These are phyloP conservation scores for Drosophila infuscata DNA, from an alignment of 2,888 invertebrate species.

Conservation along the genomic window DNA sequence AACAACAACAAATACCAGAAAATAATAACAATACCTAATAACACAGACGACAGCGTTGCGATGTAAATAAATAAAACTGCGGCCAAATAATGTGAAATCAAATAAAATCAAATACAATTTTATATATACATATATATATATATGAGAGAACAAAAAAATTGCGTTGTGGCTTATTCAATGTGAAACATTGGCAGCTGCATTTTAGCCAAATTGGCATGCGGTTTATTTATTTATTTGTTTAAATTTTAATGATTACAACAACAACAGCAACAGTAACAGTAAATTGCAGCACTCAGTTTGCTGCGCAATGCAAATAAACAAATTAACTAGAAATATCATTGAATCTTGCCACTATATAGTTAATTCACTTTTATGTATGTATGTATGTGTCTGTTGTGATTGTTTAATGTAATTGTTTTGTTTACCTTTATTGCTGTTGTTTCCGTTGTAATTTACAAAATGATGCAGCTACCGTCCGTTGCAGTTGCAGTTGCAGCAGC, in stretches of 20 bases:
- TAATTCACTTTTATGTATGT: constrained; percentile 5
- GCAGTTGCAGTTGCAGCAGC: constrained; percentile 13
- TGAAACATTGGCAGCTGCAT: constrained; percentile 51
- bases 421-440: constrained; percentile 50
- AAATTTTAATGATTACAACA: constrained; percentile 58
- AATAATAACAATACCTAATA: constrained; percentile 42
- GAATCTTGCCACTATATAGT: constrained; percentile 32
- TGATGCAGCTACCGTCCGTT: constrained; percentile 28
- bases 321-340: constrained; percentile 75
- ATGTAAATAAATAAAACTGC: constrained; percentile 42
- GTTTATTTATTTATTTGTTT: constrained; percentile 71
- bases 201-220: constrained; percentile 53
- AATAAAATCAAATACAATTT: constrained; percentile 28
- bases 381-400: constrained; percentile 31
- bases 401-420: constrained; percentile 71
- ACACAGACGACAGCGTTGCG: constrained; percentile 17
- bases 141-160: no score
- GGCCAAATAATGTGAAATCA: constrained; percentile 32
- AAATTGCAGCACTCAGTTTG: constrained; percentile 24
- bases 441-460: constrained; percentile 47
- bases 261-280: neutral
- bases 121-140: neutral
- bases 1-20: constrained; percentile 8
- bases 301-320: constrained; percentile 66
- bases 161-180: constrained; percentile 32